Evolutionary conservation across 2,888 invertebrate genomes (phyloP).

Genomic region (Apotomis betuletana): DNA sequence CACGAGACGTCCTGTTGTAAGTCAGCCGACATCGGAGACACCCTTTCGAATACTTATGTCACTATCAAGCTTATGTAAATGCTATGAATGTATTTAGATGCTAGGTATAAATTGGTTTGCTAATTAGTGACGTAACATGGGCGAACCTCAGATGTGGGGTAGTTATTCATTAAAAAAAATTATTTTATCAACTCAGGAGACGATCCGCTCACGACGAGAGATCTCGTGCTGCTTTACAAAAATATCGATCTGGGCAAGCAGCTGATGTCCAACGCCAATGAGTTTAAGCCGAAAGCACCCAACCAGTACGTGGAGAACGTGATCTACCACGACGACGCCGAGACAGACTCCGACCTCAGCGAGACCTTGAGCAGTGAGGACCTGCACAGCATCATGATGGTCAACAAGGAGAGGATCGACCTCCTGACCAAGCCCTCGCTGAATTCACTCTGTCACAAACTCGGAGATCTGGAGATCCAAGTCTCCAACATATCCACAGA

Average conservation of each 20-base stretch:
- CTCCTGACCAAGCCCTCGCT: constrained; percentile 59
- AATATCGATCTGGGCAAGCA: constrained; percentile 70
- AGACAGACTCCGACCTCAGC: constrained; percentile 67
- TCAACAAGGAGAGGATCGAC: constrained; percentile 69
- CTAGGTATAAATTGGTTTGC: too few relatives aligned
- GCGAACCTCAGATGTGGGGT: too few relatives aligned
- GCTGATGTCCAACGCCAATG: constrained; percentile 57
- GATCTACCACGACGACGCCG: constrained; percentile 66
- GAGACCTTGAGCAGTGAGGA: constrained; percentile 67
- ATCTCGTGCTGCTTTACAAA: constrained; percentile 72
- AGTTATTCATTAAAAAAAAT: not conserved
- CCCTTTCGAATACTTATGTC: too few relatives aligned
- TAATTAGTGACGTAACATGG: too few relatives aligned
- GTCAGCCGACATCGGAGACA: too few relatives aligned
- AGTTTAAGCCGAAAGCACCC: constrained; percentile 51
- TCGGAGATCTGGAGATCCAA: constrained; percentile 62
- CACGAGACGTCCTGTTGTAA: too few relatives aligned
- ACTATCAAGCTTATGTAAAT: too few relatives aligned
- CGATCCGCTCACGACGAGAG: constrained; percentile 60
- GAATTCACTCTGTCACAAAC: constrained; percentile 67
- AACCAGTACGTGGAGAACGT: constrained; percentile 74
- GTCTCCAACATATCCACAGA: constrained; percentile 53
- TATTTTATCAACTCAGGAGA: constrained; percentile 50
- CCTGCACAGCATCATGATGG: constrained; percentile 56
- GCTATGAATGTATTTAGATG: too few relatives aligned